Evolutionary conservation across 2,888 invertebrate species (phyloP), one percentile per base, ranked within the genome.

Genomic region (Tortrix viridana): DNA sequence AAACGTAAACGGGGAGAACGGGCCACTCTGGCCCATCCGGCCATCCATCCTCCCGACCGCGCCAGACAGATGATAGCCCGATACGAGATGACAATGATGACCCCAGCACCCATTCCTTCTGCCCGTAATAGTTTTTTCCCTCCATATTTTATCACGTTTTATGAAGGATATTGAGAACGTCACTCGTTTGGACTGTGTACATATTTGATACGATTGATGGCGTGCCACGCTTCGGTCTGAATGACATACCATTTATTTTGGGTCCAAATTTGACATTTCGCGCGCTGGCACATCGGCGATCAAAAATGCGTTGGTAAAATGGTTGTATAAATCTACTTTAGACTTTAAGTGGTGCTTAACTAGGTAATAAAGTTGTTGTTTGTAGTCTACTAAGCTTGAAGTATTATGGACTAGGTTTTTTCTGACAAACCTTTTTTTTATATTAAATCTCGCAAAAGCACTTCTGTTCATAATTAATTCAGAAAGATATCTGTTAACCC

Each of bases 111-210:
- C 63, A 63, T 63, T 58, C 47, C 63, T 63, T 53, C 57, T 57
- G 53, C 63, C 63, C 63, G 63, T 63, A 63, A 63, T 63, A 63
- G 63, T 57, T 63, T 63, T 62, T 41, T 60, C 57, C 54, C 54
- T 48, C 47, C 57, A 63, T 63, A 63, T 63, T 63, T 63, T 63
- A 58, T 52, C 63, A 26, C 41, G 49, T 26, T 55, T 55, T 55
- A 55, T 43, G 54, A 54, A 43, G 54, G 54, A 44, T 55, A 55
- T 55, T 44, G 43, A 22, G 53, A n/a, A 53, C 22, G 54, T 44
- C 54, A 55, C 44, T 53, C 53, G 54, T 55, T 55, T 32, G 54
- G 44, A 44, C 54, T 63, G 63, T 63, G 53, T 53, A 63, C 63
- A 63, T 63, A 20, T 53, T 63, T 63, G 63, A 63, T 63, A 26